Evolutionary conservation across 2,113 vertebrate genomes (phyloP).

Genomic region (Pithys albifrons): DNA sequence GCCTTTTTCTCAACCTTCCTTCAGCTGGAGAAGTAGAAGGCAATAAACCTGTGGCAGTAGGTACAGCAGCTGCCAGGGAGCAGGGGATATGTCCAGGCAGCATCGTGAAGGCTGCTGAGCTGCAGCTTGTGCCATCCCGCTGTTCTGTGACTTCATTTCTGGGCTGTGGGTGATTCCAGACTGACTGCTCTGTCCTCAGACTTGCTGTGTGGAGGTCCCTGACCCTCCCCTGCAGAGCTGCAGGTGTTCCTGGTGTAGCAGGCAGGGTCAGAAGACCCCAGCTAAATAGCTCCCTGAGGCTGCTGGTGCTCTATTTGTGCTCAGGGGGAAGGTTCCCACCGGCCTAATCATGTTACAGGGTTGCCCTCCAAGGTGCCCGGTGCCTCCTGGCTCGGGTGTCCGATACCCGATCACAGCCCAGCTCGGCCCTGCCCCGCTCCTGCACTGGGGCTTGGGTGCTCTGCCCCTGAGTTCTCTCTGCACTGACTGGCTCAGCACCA

Average conservation of each 20-base stretch:
- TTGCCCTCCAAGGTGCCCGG: constrained; percentile 41
- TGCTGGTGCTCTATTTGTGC: background rate
- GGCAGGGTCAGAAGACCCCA: background rate
- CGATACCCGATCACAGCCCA: background rate
- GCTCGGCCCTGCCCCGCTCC: background rate
- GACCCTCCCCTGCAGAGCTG: background rate
- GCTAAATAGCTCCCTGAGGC: background rate
- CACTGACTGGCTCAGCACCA: background rate
- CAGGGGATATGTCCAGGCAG: background rate
- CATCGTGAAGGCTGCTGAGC: background rate
- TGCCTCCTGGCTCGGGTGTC: constrained; percentile 33
- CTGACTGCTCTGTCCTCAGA: background rate
- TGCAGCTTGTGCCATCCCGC: background rate
- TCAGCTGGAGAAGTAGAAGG: background rate
- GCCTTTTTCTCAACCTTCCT: background rate
- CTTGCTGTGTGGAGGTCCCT: background rate
- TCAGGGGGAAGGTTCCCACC: background rate
- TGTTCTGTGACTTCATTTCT: background rate
- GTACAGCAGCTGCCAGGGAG: background rate
- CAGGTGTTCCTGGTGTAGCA: background rate
- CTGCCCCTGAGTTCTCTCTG: background rate
- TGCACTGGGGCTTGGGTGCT: background rate
- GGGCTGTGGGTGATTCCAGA: background rate
- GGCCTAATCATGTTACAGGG: background rate
- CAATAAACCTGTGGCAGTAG: background rate